These are phyloP conservation scores for Steinernema carpocapsae DNA, from an alignment of 2,888 invertebrate genomes.

Conservation along the genomic window DNA sequence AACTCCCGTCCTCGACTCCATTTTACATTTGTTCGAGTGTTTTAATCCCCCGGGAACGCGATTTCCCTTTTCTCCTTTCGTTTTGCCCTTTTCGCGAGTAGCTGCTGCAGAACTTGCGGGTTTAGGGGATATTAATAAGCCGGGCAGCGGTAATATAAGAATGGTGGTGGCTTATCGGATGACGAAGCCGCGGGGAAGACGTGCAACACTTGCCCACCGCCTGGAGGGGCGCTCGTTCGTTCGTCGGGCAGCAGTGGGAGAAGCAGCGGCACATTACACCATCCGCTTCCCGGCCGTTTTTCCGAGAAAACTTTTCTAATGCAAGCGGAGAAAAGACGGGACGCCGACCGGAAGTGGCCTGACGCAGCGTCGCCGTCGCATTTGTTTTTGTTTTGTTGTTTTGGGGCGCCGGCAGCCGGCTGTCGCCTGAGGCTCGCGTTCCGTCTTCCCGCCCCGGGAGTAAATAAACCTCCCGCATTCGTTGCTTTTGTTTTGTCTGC, in stretches of 20 bases:
- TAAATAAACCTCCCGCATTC: neutral
- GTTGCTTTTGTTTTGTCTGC: neutral
- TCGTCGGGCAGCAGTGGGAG: too few relatives aligned
- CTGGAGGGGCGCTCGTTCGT: too few relatives aligned
- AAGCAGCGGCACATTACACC: conserved; percentile 18
- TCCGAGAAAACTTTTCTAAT: conserved; percentile 27
- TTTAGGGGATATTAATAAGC: conserved; percentile 11
- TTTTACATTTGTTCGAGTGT: neutral
- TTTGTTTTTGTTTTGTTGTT: conserved; percentile 29
- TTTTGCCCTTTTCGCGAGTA: neutral
- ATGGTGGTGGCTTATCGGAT: neutral
- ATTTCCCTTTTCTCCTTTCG: neutral
- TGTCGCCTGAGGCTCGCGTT: too few relatives aligned
- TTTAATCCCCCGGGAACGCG: neutral
- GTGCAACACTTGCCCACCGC: conserved; percentile 19
- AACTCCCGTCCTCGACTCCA: neutral
- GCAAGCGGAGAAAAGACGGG: neutral
- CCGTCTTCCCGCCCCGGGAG: neutral
- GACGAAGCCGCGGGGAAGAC: neutral
- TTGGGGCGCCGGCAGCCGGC: neutral
- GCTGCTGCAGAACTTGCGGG: neutral
- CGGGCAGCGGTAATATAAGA: neutral
- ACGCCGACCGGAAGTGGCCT: conserved; percentile 2
- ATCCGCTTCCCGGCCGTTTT: neutral
- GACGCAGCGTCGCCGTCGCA: neutral